Evolutionary conservation across 2,888 invertebrate genomes (phyloP), one percentile per base, ranked within the genome.

Genomic region (Crocallis elinguaria): DNA sequence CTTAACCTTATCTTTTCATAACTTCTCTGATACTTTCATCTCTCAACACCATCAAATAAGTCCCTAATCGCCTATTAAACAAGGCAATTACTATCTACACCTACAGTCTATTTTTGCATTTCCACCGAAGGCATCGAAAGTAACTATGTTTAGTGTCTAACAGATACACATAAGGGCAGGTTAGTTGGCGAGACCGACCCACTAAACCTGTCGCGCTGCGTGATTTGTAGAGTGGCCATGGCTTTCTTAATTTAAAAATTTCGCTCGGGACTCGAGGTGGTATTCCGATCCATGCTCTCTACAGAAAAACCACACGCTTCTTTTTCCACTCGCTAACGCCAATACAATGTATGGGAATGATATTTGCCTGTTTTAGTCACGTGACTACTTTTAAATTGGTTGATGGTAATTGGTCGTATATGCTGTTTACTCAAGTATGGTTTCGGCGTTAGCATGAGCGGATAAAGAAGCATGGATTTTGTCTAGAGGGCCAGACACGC

Each of bases 201-300:
- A 79, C 73, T 81, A 80, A 85, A 86, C 86, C 82, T 82, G 86
- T 81, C 75, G 63, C 46, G 64, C 71, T 74, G 65, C 69, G 57
- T 57, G 70, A 64, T 61, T 57, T 60, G 60, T 69, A 61, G 49
- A 71, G 80, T 71, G 71, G 73, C 83, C 59, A 74, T 60, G 50
- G 35, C 49, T 9, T 11, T 1, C 3, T 27, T 9, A n/a, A 1
- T 66, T 64, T 29, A 8, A 16, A n/a, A 19, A 23, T 25, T 44
- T 38, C 1, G 9, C 13, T 21, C 11, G 21, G 2, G 9, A 21
- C 19, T 30, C 2, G 8, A 25, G 3, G 8, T 19, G 3, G 5
- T 19, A 19, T 19, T 19, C 5, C 5, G 3, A 19, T 19, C 19
- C 19, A 4, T 19, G 19, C n/a, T n/a, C n/a, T n/a, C n/a, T n/a